Evolutionary conservation across 2,797 vertebrate species (phyloP).

Genomic region (Xenentodon cancila): DNA sequence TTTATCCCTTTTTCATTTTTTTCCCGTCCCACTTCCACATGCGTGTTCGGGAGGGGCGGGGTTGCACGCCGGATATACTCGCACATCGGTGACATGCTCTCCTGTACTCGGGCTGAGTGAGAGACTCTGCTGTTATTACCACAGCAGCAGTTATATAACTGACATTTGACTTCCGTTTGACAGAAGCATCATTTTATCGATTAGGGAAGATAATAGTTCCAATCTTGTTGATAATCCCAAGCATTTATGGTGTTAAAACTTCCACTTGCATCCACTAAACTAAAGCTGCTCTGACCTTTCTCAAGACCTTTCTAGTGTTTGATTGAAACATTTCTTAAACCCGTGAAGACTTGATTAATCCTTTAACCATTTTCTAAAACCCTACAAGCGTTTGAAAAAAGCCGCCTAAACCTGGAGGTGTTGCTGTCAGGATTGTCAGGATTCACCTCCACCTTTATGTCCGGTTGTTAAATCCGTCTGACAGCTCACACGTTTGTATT

Average conservation of each 20-base stretch:
- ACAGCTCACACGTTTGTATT: too few species aligned
- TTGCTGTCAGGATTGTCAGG: too few species aligned
- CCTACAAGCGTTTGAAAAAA: background rate
- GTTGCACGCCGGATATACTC: background rate
- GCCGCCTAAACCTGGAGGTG: background rate
- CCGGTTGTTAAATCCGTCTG: too few species aligned
- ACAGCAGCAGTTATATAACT: conserved; percentile 13
- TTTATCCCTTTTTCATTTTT: too few species aligned
- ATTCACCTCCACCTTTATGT: too few species aligned
- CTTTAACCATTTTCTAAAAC: background rate
- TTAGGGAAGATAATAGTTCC: conserved; percentile 15
- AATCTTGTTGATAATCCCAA: conserved; percentile 4
- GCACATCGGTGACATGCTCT: background rate
- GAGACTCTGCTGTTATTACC: conserved; percentile 26
- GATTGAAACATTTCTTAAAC: background rate
- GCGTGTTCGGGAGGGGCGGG: too few species aligned
- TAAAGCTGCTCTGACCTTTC: conserved; percentile 8
- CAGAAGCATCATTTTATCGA: conserved; percentile 29
- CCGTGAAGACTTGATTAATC: background rate
- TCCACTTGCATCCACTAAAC: background rate
- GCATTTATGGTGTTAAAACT: conserved; percentile 21
- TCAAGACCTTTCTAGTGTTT: background rate
- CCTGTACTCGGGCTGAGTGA: conserved; percentile 2
- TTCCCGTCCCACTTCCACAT: too few species aligned
- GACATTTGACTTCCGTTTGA: conserved; percentile 20